Evolutionary conservation across 2,888 invertebrate species (phyloP), one percentile per base, ranked within the genome.

Genomic region (Conchocele bisecta): DNA sequence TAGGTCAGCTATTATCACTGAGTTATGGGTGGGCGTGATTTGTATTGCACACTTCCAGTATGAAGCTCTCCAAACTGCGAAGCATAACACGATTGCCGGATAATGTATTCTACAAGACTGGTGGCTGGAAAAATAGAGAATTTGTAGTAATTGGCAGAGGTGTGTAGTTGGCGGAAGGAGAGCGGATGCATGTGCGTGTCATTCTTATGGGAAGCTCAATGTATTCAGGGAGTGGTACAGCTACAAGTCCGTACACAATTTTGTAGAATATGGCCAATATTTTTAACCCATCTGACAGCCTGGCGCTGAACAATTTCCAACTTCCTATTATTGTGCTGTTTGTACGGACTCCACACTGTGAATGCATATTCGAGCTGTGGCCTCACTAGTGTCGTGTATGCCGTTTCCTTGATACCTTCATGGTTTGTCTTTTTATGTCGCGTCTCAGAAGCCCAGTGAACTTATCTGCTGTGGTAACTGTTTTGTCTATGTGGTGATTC

Each of bases 371-470:
- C 22, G 4, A n/a, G n/a, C n/a, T n/a, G n/a, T n/a, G 11, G 17
- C 11, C 44, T 17, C 5, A 44, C 15, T 17, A n/a, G 20, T 9
- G 54, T n/a, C 7, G 24, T 35, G 17, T 33, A 35, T 15, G 54
- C 22, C 22, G 35, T 39, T 20, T 22, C 22, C n/a, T 39, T 28
- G 29, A 29, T 44, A n/a, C 48, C 48, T 13, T 15, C 29, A 26
- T 48, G 48, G n/a, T 26, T 48, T 15, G n/a, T n/a, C 6, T 7
- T 48, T 48, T 48, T n/a, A 48, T 48, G 17, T 48, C 31, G n/a
- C 48, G 15, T 48, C 31, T 48, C 28, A 48, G 24, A 13, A 26
- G 31, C 3, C 28, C 26, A 5, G 31, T 13, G 31, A n/a, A 6
- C 31, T 26, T 26, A 26, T 15, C n/a, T 6, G 48, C 48, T 29